Percentiles rank a stretch among this genome's conserved stretches.
phyloP scores from a whole-genome alignment of 2,113 vertebrate genomes.

The Lepus americanus region DNA sequence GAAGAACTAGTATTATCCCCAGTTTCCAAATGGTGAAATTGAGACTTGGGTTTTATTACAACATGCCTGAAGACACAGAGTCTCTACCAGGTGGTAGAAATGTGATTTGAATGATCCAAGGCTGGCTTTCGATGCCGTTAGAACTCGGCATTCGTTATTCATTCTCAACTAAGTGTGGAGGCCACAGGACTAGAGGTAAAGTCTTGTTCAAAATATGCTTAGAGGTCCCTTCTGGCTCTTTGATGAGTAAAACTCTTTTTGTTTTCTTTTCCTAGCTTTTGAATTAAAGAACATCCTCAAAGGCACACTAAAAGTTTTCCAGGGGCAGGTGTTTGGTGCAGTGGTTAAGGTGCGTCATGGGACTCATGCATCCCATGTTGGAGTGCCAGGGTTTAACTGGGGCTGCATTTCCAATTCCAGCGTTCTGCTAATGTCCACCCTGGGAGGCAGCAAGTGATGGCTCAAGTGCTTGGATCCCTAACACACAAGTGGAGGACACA shows the following conservation, averaged over 20 bases:
- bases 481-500: too few relatives aligned
- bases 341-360: too few relatives aligned
- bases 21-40: not conserved
- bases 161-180: not conserved
- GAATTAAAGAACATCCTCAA: not conserved
- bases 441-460: too few relatives aligned
- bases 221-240: not conserved
- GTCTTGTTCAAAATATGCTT: not conserved
- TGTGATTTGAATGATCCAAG: not conserved
- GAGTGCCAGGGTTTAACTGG: too few relatives aligned
- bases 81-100: not conserved
- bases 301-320: too few relatives aligned
- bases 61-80: not conserved
- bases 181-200: not conserved
- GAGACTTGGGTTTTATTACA: not conserved
- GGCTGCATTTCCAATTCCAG: too few relatives aligned
- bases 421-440: too few relatives aligned
- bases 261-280: slow-evolving; percentile 17
- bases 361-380: too few relatives aligned
- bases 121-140: not conserved
- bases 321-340: too few relatives aligned
- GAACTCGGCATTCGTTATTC: not conserved
- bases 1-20: not conserved
- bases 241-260: not conserved
- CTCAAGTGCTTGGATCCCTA: too few relatives aligned